Conservation (phyloP, 2,888 invertebrate species). For the Fabriciana adippe region DNA sequence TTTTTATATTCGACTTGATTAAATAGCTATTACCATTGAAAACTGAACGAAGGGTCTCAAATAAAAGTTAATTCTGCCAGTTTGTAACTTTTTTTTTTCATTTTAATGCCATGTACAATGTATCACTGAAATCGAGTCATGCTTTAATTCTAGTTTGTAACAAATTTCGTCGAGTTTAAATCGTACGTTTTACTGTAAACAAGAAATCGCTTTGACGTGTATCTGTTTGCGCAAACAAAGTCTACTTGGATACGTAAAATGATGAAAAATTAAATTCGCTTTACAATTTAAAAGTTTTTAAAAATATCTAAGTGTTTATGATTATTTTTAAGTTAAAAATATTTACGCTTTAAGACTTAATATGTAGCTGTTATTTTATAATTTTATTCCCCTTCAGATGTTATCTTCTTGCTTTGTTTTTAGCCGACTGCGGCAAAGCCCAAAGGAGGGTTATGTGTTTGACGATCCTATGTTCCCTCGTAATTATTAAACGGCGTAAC, state of each 20-base stretch:
- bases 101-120: constrained; percentile 9
- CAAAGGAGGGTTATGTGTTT: too few species aligned
- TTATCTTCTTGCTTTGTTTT: too few species aligned
- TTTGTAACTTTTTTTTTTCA: not conserved
- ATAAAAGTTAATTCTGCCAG: constrained; percentile 8
- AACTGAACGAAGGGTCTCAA: not conserved
- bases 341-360: too few species aligned
- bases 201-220: constrained; percentile 34
- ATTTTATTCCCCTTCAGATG: too few species aligned
- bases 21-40: too few species aligned
- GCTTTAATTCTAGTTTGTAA: constrained; percentile 26
- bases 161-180: constrained; percentile 23
- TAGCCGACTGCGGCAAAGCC: too few species aligned
- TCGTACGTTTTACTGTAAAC: constrained; percentile 31
- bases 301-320: constrained; percentile 1
- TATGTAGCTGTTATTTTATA: too few species aligned
- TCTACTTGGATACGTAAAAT: constrained; percentile 11
- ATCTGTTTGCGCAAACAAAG: constrained; percentile 29
- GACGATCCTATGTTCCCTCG: too few species aligned
- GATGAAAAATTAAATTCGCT: constrained; percentile 22
- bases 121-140: constrained; percentile 3
- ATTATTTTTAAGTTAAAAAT: not conserved
- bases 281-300: constrained; percentile 14
- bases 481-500: too few species aligned
- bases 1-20: too few species aligned